These are phyloP conservation scores for Halichondria panicea DNA, from an alignment of 37 sponge, comb jelly and placozoan genomes.

Conservation along the genomic window DNA sequence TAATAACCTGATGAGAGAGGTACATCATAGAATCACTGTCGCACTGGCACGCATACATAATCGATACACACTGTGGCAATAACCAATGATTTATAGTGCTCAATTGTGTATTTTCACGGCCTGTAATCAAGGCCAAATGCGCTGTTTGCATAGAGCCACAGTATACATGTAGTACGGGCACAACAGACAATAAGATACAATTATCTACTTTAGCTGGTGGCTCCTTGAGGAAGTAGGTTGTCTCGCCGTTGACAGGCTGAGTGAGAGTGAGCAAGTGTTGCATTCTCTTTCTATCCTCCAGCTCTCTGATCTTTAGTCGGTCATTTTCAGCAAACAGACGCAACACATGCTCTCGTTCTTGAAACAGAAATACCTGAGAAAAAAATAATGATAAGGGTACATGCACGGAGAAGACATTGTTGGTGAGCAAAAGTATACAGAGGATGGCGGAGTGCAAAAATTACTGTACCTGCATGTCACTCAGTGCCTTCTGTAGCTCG, in stretches of 20 bases:
- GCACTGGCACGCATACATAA: neutral
- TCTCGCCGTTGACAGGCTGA: conserved; percentile 41
- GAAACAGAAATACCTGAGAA: conserved; percentile 86
- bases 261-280: conserved; percentile 94
- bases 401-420: neutral
- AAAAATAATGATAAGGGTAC: conserved; percentile 1
- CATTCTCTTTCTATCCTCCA: conserved; percentile 91
- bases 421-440: neutral
- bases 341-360: conserved; percentile 96
- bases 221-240: conserved; percentile 81
- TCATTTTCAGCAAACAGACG: conserved; percentile 97
- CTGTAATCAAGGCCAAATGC: no score
- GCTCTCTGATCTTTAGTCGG: conserved; percentile 90
- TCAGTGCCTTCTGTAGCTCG: conserved; percentile 97
- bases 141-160: no score
- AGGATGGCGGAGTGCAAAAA: no score
- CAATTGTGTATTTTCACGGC: neutral
- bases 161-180: no score
- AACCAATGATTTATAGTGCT: neutral
- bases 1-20: neutral
- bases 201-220: conserved; percentile 53
- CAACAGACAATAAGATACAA: no score
- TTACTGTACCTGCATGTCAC: conserved; percentile 94
- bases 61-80: neutral
- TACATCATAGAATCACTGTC: neutral